phyloP scores from a whole-genome alignment of 2,113 vertebrate species.

The Lycocorax pyrrhopterus region DNA sequence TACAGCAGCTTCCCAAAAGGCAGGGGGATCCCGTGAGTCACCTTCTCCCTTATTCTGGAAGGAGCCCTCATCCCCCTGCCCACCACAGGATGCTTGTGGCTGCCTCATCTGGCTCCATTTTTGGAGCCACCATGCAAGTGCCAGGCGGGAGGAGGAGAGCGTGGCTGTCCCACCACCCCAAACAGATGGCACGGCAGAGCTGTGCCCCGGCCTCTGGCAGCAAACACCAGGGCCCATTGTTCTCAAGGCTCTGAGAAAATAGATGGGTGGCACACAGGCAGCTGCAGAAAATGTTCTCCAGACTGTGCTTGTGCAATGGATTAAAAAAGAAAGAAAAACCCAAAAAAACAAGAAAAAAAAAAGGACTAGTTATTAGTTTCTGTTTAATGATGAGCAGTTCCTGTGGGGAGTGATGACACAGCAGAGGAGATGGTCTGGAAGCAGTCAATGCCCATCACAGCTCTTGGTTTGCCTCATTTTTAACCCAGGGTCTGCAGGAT shows the following conservation, averaged over 20 bases:
- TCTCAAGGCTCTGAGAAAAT: background rate
- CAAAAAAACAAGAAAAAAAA: background rate
- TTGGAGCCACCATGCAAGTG: background rate
- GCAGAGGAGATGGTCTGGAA: background rate
- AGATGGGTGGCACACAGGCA: background rate
- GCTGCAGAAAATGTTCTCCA: slow-evolving; percentile 8
- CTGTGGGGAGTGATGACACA: background rate
- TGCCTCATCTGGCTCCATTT: background rate
- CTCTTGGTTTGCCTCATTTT: background rate
- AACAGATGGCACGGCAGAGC: background rate
- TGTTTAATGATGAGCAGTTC: background rate
- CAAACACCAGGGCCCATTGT: background rate
- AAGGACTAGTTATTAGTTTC: background rate
- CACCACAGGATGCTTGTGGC: background rate
- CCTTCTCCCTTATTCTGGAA: background rate
- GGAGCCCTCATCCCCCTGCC: background rate
- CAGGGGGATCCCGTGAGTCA: background rate
- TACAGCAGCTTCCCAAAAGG: background rate
- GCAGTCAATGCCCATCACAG: background rate
- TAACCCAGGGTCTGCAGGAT: background rate
- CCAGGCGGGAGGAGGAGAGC: background rate
- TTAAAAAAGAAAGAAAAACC: background rate
- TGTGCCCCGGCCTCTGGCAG: background rate
- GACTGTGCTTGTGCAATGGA: background rate
- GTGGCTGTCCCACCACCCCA: background rate